A percentile compares a stretch with the other conserved stretches of the same genome.
Conservation (phyloP, 2,113 vertebrate species). For the Mesembrinibis cayennensis region DNA sequence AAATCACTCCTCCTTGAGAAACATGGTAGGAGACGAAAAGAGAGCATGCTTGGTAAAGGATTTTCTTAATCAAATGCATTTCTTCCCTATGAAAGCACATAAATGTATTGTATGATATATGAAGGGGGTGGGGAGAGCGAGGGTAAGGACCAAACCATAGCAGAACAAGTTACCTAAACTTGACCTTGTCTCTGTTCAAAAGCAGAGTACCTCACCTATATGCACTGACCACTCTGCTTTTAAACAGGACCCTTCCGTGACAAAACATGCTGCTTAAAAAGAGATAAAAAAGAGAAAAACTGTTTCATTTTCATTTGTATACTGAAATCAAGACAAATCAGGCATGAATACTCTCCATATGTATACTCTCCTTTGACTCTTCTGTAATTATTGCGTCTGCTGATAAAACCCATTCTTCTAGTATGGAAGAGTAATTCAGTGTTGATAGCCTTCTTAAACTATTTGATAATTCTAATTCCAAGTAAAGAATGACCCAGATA, state of each 20-base stretch:
- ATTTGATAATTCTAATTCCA: background rate
- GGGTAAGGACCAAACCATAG: background rate
- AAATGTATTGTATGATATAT: background rate
- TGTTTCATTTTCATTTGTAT: background rate
- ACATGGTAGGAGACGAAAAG: background rate
- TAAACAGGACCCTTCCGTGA: background rate
- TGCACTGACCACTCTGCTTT: background rate
- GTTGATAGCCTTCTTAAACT: background rate
- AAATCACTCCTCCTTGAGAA: background rate
- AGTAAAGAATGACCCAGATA: background rate
- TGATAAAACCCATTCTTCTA: background rate
- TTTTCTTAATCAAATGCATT: background rate
- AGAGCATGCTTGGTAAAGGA: background rate
- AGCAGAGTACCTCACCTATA: background rate
- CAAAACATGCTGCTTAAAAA: background rate
- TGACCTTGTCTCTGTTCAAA: background rate
- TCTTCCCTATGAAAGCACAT: background rate
- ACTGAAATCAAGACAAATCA: background rate
- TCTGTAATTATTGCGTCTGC: background rate
- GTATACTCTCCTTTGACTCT: background rate
- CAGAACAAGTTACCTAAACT: background rate
- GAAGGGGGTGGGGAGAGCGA: background rate
- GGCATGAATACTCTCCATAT: background rate
- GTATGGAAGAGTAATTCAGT: background rate
- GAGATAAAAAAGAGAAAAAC: background rate